Conservation (phyloP, 2,113 vertebrate genomes). For the Pleuronectes platessa region DNA sequence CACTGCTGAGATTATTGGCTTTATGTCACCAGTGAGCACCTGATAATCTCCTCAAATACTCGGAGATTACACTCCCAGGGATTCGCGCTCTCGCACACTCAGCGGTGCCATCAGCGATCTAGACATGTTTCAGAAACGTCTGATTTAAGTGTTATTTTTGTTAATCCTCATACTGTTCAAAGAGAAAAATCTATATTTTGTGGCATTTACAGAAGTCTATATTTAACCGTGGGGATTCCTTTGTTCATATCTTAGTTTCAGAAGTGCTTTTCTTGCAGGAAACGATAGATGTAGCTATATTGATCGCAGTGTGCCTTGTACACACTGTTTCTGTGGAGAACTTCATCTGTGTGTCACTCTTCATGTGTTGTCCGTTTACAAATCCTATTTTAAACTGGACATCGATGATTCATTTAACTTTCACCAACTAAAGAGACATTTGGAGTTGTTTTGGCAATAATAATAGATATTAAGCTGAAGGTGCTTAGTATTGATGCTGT, state of each 20-base stretch:
- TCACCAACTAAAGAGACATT: constrained; percentile 19
- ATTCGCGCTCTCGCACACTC: constrained; percentile 25
- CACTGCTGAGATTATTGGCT: constrained; percentile 60
- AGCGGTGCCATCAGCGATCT: constrained; percentile 20
- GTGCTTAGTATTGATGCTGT: constrained; percentile 63
- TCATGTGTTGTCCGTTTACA: constrained; percentile 32
- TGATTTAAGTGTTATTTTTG: constrained; percentile 60
- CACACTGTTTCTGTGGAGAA: constrained; percentile 64
- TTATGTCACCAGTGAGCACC: constrained; percentile 50
- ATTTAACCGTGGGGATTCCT: constrained; percentile 65
- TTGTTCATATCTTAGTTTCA: constrained; percentile 58
- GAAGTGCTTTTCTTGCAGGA: constrained; percentile 63
- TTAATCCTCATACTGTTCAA: constrained; percentile 47
- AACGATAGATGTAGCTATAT: constrained; percentile 62
- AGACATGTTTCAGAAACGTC: constrained; percentile 23
- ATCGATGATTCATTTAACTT: constrained; percentile 33
- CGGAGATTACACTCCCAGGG: constrained; percentile 49
- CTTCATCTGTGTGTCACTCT: constrained; percentile 55
- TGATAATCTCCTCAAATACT: constrained; percentile 53
- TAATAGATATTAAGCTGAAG: constrained; percentile 35
- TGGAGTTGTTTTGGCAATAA: constrained; percentile 70
- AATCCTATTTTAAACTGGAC: constrained; percentile 50
- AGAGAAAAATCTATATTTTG: constrained; percentile 60
- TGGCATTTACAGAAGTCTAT: constrained; percentile 62
- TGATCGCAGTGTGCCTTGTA: constrained; percentile 72